Evolutionary conservation across 2,797 vertebrate genomes (phyloP).

Genomic region (Lindbergichthys nudifrons): DNA sequence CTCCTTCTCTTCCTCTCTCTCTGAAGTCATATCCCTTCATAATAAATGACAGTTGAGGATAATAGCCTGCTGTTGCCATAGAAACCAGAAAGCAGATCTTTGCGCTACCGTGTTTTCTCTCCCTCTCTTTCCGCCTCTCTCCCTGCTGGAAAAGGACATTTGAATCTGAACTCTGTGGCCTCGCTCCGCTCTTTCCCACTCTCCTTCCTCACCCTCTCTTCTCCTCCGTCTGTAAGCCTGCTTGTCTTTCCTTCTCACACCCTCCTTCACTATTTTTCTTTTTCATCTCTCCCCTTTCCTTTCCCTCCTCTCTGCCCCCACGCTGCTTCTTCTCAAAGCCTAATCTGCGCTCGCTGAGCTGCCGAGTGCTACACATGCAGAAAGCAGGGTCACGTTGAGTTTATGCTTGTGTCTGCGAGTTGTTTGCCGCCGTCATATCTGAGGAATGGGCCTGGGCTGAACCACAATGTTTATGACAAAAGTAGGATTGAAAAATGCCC

Average conservation of each 20-base stretch:
- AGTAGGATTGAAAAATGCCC: constrained; percentile 18
- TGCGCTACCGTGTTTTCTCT: constrained; percentile 60
- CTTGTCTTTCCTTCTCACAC: constrained; percentile 13
- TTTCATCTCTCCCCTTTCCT: constrained; percentile 6
- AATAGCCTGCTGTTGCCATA: constrained; percentile 91
- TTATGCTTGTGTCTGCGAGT: constrained; percentile 63
- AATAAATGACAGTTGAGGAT: constrained; percentile 92
- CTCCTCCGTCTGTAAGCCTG: constrained; percentile 8
- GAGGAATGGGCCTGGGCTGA: constrained; percentile 38
- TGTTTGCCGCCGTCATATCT: constrained; percentile 39
- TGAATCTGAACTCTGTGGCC: too few relatives aligned
- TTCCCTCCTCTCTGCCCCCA: constrained; percentile 25
- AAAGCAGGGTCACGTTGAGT: constrained; percentile 74
- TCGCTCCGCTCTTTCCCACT: too few relatives aligned
- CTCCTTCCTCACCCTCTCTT: constrained; percentile 24
- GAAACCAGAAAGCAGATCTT: constrained; percentile 92
- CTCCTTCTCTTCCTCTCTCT: background rate
- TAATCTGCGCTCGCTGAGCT: constrained; percentile 72
- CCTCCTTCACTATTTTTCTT: constrained; percentile 28
- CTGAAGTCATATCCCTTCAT: constrained; percentile 89
- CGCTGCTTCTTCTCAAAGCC: constrained; percentile 56
- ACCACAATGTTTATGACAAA: constrained; percentile 50
- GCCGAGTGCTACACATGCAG: constrained; percentile 64
- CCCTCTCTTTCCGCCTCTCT: constrained; percentile 31
- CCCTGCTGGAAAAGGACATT: background rate